Conservation (phyloP, 1,140 invertebrate genomes). For the Drosophila quadrilineata region DNA sequence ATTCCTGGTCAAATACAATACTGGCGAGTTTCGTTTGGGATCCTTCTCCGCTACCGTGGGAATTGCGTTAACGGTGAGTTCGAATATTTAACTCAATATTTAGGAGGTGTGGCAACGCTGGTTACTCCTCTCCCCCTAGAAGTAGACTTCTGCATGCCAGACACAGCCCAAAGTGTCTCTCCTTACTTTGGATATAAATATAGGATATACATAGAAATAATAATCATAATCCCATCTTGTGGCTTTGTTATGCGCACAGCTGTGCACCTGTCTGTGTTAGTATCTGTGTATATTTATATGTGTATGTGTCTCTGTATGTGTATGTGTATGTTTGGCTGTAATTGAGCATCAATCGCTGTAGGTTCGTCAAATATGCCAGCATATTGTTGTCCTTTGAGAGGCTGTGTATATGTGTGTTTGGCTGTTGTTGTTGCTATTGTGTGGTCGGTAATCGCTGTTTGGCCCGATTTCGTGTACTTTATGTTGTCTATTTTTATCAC, state of each 20-base stretch:
- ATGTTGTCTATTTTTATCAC: conserved; percentile 36
- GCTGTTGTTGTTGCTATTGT: conserved; percentile 33
- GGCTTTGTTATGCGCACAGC: conserved; percentile 35
- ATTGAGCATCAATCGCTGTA: conserved; percentile 54
- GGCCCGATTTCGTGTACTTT: conserved; percentile 38
- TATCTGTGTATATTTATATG: conserved; percentile 3
- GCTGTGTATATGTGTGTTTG: too few species aligned
- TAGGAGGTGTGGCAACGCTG: too few species aligned
- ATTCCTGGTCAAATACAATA: conserved; percentile 97
- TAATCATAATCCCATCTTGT: conserved; percentile 40
- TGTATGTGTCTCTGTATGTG: conserved; percentile 19
- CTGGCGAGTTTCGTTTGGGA: conserved; percentile 93
- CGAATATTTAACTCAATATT: too few species aligned
- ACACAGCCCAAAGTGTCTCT: not conserved
- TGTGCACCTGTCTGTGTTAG: not conserved
- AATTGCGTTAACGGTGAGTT: conserved; percentile 91
- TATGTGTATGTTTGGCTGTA: conserved; percentile 34
- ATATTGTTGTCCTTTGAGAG: conserved; percentile 55
- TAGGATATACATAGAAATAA: not conserved
- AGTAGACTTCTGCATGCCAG: conserved; percentile 10
- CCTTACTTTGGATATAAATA: too few species aligned
- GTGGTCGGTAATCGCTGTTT: conserved; percentile 29
- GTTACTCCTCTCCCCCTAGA: not conserved
- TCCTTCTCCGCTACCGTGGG: conserved; percentile 97
- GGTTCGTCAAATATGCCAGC: conserved; percentile 49